Evolutionary conservation across 2,113 vertebrate species (phyloP), one percentile per base, ranked within the genome.

Genomic region (Microtus ochrogaster): DNA sequence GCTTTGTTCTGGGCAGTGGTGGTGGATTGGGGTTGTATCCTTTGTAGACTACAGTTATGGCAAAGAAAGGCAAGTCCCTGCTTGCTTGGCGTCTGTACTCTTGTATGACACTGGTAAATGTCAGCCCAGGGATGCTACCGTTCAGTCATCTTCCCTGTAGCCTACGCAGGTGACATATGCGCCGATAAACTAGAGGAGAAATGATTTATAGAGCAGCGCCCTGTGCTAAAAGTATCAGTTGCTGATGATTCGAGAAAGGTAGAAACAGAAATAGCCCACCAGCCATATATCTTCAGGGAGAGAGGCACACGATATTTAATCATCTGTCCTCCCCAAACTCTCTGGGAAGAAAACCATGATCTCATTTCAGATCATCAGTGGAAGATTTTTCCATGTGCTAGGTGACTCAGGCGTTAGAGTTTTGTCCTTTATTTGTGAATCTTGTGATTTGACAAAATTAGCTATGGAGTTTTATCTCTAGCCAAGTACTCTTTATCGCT

Each of bases 181-280:
- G 36, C 84, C 86, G 72, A 94, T 91, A 90, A 61, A 77, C 65
- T 39, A 52, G 68, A 93, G 90, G 82, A 91, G 76, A 84, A 87
- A 89, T 96, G 84, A 92, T 63, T 96, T 94, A 74, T 78, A 94
- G 44, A 92, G 84, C 61, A 95, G 36, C 77, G 39, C 16, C 90
- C 91, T 92, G 88, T 77, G 93, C 96, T 97, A 97, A 97, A 97
- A 96, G 96, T 96, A 96, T 24, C 85, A 86, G 70, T 92, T 92
- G 96, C 95, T 93, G 94, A 97, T 97, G 79, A 89, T 78, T 96
- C 85, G 88, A 90, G 52, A 94, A 97, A 85, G 26, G 90, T 85
- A 91, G 89, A 85, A 94, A 94, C 93, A 94, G 78, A 92, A 93
- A 85, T 92, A 94, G 96, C 24, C 70, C 77, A 76, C 41, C 49